Percentiles rank a stretch among this genome's conserved stretches.
Evolutionary conservation across 2,113 vertebrate species (phyloP).

Genomic region (Laterallus jamaicensis): DNA sequence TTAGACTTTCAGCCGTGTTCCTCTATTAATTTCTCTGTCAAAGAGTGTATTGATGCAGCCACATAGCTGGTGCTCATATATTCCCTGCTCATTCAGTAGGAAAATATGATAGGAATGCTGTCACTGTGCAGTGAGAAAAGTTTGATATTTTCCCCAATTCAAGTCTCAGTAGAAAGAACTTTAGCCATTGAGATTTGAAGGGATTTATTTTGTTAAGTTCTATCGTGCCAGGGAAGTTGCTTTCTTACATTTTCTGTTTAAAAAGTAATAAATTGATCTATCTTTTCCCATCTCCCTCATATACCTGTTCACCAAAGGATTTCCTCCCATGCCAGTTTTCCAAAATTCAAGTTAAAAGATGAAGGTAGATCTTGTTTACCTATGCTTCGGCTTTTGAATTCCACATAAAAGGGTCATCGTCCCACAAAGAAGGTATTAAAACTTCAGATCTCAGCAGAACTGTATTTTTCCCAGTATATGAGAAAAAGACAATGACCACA

Average conservation of each 20-base stretch:
- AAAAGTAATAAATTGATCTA: background rate
- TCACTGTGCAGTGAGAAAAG: constrained; percentile 19
- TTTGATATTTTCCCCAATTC: constrained; percentile 24
- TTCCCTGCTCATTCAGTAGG: constrained; percentile 30
- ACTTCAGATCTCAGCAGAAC: background rate
- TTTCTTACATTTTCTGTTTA: constrained; percentile 10
- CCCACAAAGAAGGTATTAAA: background rate
- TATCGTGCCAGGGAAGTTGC: background rate
- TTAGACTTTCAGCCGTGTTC: background rate
- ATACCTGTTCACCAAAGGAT: background rate
- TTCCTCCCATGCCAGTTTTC: background rate
- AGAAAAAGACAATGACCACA: background rate
- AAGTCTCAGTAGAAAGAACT: constrained; percentile 12
- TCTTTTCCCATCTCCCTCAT: background rate
- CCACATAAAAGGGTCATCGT: background rate
- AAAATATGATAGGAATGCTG: constrained; percentile 58
- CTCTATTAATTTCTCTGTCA: constrained; percentile 11
- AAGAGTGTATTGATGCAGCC: constrained; percentile 17
- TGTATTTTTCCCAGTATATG: background rate
- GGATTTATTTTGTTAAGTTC: constrained; percentile 10
- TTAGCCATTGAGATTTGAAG: background rate
- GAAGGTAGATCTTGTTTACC: constrained; percentile 3
- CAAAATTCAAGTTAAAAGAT: constrained; percentile 11
- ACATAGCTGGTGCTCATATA: constrained; percentile 35
- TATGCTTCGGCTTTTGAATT: constrained; percentile 3